These are phyloP conservation scores for Decapterus maruadsi DNA, from an alignment of 2,797 vertebrate species.

Conservation along the genomic window DNA sequence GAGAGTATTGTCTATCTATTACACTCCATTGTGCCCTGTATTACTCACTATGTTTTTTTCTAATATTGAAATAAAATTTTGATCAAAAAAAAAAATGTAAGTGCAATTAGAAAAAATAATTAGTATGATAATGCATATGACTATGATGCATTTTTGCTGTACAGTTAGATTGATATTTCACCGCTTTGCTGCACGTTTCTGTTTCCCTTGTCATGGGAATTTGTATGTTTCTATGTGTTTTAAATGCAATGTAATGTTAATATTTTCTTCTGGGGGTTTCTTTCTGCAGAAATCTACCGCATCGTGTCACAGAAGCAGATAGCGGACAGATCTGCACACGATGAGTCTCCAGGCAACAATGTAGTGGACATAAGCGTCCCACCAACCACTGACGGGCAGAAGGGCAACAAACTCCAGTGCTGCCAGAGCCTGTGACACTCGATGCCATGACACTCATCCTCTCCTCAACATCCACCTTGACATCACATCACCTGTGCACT, in stretches of 20 bases:
- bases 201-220: not conserved
- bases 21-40: no score
- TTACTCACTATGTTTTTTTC: no score
- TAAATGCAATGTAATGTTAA: not conserved
- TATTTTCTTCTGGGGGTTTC: not conserved
- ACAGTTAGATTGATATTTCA: not conserved
- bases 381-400: constrained; percentile 95
- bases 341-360: constrained; percentile 98
- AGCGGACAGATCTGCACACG: constrained; percentile 93
- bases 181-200: not conserved
- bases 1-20: no score
- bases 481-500: constrained; percentile 70
- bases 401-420: constrained; percentile 96
- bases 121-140: not conserved
- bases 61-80: no score
- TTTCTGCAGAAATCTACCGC: constrained; percentile 93
- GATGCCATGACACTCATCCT: constrained; percentile 77
- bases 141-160: not conserved
- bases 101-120: no score
- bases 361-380: constrained; percentile 96
- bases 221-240: not conserved
- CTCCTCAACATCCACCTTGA: constrained; percentile 20
- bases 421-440: constrained; percentile 94
- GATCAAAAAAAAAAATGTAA: no score
- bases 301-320: constrained; percentile 99